Conservation (phyloP, 1,140 invertebrate genomes). For the Habropoda laboriosa region DNA sequence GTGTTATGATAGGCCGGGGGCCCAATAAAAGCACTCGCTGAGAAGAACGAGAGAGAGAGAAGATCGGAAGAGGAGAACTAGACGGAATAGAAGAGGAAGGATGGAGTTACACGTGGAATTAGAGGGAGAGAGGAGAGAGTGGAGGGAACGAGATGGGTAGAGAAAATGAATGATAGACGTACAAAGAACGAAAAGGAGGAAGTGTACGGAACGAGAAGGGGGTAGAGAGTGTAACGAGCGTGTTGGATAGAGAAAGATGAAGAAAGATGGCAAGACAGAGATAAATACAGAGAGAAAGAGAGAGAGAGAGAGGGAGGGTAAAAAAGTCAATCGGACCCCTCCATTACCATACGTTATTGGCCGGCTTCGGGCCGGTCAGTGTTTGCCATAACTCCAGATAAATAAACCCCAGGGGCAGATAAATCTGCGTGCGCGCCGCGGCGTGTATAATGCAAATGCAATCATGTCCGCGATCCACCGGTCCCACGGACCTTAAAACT, state of each 20-base stretch:
- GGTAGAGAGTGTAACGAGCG: not conserved
- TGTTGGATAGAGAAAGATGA: constrained; percentile 36
- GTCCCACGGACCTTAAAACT: constrained; percentile 66
- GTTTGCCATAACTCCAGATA: constrained; percentile 79
- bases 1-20: constrained; percentile 67
- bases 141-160: not conserved
- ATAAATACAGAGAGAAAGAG: constrained; percentile 42
- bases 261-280: constrained; percentile 34
- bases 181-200: not conserved
- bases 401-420: constrained; percentile 76
- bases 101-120: constrained; percentile 12
- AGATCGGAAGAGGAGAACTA: constrained; percentile 40
- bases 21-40: constrained; percentile 59
- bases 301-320: constrained; percentile 59
- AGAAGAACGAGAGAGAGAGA: constrained; percentile 37
- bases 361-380: constrained; percentile 73
- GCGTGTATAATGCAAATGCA: constrained; percentile 79
- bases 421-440: constrained; percentile 74
- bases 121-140: not conserved
- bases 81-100: constrained; percentile 52
- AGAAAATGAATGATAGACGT: constrained; percentile 43
- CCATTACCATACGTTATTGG: constrained; percentile 79
- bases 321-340: constrained; percentile 75
- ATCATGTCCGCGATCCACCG: constrained; percentile 74
- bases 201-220: not conserved